These are phyloP conservation scores for Nothocercus julius DNA, from an alignment of 2,113 vertebrate species.

Conservation along the genomic window DNA sequence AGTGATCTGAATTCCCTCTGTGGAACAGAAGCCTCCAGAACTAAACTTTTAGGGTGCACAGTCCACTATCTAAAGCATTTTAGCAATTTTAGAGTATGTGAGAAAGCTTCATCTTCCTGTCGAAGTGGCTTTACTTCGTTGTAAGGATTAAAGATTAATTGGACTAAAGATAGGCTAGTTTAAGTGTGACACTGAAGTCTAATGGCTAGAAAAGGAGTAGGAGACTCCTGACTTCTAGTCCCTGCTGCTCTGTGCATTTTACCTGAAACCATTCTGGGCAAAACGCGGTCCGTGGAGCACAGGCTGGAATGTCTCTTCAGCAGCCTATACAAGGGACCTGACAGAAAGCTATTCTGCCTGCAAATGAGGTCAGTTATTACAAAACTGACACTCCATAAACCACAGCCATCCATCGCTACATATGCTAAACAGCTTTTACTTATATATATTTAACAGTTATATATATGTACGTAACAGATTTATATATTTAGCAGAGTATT, in stretches of 20 bases:
- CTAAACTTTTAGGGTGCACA: not conserved
- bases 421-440: not conserved
- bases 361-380: not conserved
- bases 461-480: too few species aligned
- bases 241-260: not conserved
- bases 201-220: not conserved
- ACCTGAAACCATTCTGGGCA: not conserved
- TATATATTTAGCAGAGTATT: not conserved
- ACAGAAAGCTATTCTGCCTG: not conserved
- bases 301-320: not conserved
- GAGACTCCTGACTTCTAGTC: not conserved
- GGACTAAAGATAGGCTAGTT: not conserved
- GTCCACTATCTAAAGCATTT: not conserved
- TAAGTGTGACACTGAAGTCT: not conserved
- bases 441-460: not conserved
- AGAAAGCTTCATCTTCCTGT: not conserved
- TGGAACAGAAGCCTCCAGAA: not conserved
- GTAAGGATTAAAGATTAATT: constrained; percentile 15
- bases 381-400: not conserved
- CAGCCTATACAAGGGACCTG: not conserved
- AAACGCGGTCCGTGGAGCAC: not conserved
- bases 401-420: not conserved
- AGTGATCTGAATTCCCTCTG: not conserved
- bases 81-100: not conserved
- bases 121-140: not conserved